Conservation (phyloP, 2,113 vertebrate genomes). For the Chloebia gouldiae region DNA sequence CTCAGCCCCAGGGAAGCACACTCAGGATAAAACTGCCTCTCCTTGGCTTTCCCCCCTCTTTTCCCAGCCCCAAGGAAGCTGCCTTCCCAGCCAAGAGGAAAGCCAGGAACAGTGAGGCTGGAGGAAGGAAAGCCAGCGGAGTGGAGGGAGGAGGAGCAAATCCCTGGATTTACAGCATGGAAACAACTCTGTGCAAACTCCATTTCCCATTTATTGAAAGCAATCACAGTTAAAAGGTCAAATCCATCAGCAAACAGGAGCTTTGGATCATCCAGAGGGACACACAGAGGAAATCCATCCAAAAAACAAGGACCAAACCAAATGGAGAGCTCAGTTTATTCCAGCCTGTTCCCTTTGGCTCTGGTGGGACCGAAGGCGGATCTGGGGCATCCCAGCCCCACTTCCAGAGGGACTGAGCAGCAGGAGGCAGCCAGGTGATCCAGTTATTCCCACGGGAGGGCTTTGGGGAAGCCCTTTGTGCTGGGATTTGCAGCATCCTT, state of each 20-base stretch:
- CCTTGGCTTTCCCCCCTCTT: background rate
- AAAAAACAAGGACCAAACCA: background rate
- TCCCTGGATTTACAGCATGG: rapidly evolving
- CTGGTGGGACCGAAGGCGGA: rapidly evolving
- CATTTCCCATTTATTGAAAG: constrained; percentile 69
- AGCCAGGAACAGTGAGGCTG: background rate
- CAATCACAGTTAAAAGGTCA: constrained; percentile 71
- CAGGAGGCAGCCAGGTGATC: background rate
- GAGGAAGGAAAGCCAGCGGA: background rate
- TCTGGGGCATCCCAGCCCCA: background rate
- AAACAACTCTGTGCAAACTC: background rate
- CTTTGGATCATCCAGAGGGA: background rate
- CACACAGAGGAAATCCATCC: background rate
- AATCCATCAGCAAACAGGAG: constrained; percentile 47
- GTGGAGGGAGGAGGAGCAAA: background rate
- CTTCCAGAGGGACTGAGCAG: background rate
- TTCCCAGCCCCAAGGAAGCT: background rate
- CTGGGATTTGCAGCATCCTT: background rate
- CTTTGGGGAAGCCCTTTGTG: background rate
- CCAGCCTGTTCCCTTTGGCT: background rate
- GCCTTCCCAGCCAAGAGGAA: background rate
- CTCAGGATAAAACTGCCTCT: background rate
- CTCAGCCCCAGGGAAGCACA: background rate
- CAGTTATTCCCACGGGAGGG: background rate
- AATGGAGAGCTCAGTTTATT: background rate